Evolutionary conservation across 2,888 invertebrate genomes (phyloP).

Genomic region (Dexiosoma caninum): DNA sequence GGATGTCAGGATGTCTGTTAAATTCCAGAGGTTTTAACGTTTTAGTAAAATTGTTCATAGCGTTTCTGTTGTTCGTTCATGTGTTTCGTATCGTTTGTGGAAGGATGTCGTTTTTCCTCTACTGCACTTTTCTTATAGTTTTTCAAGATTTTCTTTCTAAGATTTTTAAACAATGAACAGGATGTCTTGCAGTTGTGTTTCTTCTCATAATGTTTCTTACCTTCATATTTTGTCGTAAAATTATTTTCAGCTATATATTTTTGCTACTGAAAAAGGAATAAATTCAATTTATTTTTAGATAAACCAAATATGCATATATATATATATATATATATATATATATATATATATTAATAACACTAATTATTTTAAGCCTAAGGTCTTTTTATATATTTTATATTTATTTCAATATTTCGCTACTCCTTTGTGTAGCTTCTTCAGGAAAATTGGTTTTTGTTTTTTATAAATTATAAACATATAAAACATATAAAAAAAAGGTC

Average conservation of each 20-base stretch:
- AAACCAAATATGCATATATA: neutral
- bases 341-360: neutral
- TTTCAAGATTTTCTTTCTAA: neutral
- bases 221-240: constrained; percentile 5
- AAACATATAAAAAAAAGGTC: too few species aligned
- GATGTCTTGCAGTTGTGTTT: constrained; percentile 17
- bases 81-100: too few species aligned
- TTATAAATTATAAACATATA: too few species aligned
- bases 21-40: too few species aligned
- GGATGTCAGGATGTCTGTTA: too few species aligned
- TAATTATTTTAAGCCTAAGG: too few species aligned
- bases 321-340: neutral
- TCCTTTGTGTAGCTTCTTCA: too few species aligned
- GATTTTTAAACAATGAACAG: constrained; percentile 14
- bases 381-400: too few species aligned
- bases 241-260: constrained; percentile 27
- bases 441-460: too few species aligned
- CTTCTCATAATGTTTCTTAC: neutral
- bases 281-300: constrained; percentile 13
- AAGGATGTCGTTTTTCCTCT: constrained; percentile 4
- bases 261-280: neutral
- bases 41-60: too few species aligned
- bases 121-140: constrained; percentile 6
- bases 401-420: too few species aligned
- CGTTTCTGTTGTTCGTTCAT: too few species aligned